Base-by-base conservation (phyloP, 2,113 vertebrate genomes). In the Lepidothrix coronata region DNA sequence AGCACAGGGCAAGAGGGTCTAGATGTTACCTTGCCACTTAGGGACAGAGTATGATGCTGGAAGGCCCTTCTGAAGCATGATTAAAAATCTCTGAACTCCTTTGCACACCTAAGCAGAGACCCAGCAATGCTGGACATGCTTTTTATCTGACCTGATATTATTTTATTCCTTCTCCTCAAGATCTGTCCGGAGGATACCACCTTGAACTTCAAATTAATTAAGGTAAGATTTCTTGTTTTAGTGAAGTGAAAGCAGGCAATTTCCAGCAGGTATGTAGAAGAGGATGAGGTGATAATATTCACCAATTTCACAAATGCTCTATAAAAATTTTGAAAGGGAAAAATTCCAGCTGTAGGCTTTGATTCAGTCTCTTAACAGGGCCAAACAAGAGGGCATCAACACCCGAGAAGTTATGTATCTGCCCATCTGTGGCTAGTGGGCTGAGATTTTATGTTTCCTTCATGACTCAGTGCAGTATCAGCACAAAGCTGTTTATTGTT, bases 201-300 rank as follows among this genome's bases (percentile, higher is more conserved):
- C 30, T 51, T 98, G 78, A 97, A 99, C 92, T 91, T 99, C 73
- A 96, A 49, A 80, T 97, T 97, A 90, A 98, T 99, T 97, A 98
- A 98, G 99, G 99, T 99, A 99, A 98, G 84, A 49, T 61, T 62
- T 81, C 24, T 48, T 93, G 44, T 12, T 88, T 70, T 54, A 31
- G 22, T 72, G 35, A 87, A 30, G 19, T 63, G 52, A 72, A 88
- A 70, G 14, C 9, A 24, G n/a, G 14, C 5, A 24, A 8, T 46
- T 78, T 92, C 65, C 28, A 82, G 61, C 30, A 55, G 52, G 28
- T 71, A 0, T 54, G 7, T 75, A 49, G 23, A 85, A 71, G 27
- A 59, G 35, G 24, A 25, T 55, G 33, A 46, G 17, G 9, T 55
- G 31, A 12, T 43, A 57, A 44, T 59, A 58, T 43, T 91, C 13